Evolutionary conservation across 1,140 invertebrate species (phyloP).

Genomic region (Drosophila parvula): DNA sequence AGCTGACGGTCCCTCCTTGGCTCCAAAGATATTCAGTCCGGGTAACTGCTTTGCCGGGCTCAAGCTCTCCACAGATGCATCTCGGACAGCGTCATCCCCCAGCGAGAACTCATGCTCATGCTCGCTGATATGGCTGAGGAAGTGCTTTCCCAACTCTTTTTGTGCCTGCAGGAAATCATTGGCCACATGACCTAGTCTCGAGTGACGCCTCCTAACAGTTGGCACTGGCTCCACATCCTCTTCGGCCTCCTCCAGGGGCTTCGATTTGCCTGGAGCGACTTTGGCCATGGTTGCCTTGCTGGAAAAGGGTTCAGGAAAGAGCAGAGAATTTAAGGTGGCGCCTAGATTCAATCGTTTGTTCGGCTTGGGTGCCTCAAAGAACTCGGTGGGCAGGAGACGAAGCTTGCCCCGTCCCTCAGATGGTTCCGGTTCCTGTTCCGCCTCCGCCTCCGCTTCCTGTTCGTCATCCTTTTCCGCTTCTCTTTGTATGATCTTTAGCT

Average conservation of each 20-base stretch:
- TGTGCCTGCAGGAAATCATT: conserved; percentile 70
- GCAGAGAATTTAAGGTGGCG: conserved; percentile 65
- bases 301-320: conserved; percentile 75
- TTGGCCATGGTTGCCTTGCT: conserved; percentile 54
- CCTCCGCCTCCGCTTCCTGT: conserved; percentile 27
- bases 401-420: conserved; percentile 20
- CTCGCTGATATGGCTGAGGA: conserved; percentile 65
- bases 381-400: conserved; percentile 68
- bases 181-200: conserved; percentile 44
- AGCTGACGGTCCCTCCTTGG: background rate
- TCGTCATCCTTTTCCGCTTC: conserved; percentile 30
- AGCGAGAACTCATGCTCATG: conserved; percentile 56
- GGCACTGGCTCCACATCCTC: conserved; percentile 50
- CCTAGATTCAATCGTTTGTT: conserved; percentile 55
- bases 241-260: conserved; percentile 19
- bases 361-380: conserved; percentile 65
- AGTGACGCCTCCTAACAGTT: conserved; percentile 32
- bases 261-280: background rate
- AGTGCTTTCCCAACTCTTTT: conserved; percentile 66
- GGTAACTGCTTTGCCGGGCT: background rate
- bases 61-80: conserved; percentile 15
- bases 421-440: conserved; percentile 51
- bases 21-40: conserved; percentile 43
- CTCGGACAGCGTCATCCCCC: conserved; percentile 23
- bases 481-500: conserved; percentile 58